Percentiles rank a stretch among this genome's conserved stretches.
phyloP scores from a whole-genome alignment of 2,797 vertebrate genomes.

The Eptatretus atami region DNA sequence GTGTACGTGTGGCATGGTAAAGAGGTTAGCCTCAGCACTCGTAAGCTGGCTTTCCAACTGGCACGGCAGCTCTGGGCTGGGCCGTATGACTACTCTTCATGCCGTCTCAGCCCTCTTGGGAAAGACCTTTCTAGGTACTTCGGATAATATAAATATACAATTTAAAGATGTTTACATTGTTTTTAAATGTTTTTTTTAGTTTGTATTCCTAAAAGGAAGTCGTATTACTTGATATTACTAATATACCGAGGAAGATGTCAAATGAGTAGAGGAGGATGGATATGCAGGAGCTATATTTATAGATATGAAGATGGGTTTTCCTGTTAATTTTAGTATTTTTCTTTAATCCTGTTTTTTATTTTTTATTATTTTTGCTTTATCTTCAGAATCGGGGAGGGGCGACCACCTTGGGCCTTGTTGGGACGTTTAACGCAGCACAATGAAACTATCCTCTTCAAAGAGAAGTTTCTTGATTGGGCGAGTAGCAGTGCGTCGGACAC shows the following conservation, averaged over 20 bases:
- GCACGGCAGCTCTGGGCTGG: slow-evolving; percentile 27
- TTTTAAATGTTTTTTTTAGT: too few relatives aligned
- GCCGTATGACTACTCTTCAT: slow-evolving; percentile 30
- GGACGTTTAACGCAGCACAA: slow-evolving; percentile 17
- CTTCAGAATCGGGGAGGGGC: slow-evolving; percentile 19
- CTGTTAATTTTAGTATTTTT: too few relatives aligned
- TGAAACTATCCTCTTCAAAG: slow-evolving; percentile 25
- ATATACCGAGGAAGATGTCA: too few relatives aligned
- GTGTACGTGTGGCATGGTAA: slow-evolving; percentile 31
- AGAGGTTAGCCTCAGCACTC: slow-evolving; percentile 16
- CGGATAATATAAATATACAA: neutral
- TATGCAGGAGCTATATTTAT: too few relatives aligned
- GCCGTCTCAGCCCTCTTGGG: slow-evolving; percentile 25
- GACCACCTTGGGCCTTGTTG: slow-evolving; percentile 27
- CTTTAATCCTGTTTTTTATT: too few relatives aligned
- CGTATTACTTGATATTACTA: too few relatives aligned
- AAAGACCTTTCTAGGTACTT: slow-evolving; percentile 1
- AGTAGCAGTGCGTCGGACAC: slow-evolving; percentile 10
- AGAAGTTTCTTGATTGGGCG: slow-evolving; percentile 25
- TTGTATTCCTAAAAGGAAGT: too few relatives aligned
- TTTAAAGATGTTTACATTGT: too few relatives aligned
- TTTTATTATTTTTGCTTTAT: too few relatives aligned
- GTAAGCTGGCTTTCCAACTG: slow-evolving; percentile 21
- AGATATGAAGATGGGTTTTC: too few relatives aligned
- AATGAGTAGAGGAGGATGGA: too few relatives aligned